phyloP scores from a whole-genome alignment of 2,113 vertebrate species.

The Cyanoramphus novaezelandiae region DNA sequence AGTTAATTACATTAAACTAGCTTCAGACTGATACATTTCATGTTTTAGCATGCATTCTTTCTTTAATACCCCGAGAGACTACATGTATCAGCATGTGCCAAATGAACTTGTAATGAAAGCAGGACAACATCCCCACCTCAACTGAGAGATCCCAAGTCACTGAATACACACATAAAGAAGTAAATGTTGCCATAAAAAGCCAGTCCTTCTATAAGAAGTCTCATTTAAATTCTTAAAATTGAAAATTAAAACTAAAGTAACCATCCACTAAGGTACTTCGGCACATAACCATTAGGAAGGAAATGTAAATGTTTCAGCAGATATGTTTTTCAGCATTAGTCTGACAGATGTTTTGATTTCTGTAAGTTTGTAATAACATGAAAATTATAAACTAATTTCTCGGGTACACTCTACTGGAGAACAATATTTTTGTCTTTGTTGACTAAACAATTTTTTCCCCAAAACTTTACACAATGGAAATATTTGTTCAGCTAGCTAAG shows the following conservation, averaged over 20 bases:
- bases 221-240: background rate
- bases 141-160: background rate
- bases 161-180: background rate
- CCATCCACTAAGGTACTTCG: background rate
- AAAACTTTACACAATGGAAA: background rate
- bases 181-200: background rate
- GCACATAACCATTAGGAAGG: background rate
- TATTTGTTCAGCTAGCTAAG: background rate
- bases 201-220: background rate
- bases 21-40: background rate
- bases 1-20: background rate
- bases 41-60: background rate
- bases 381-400: background rate
- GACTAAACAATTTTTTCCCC: background rate
- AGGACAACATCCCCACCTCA: background rate
- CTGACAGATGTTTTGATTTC: background rate
- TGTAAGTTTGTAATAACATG: rapidly evolving
- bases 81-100: background rate
- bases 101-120: background rate
- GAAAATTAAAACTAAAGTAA: background rate
- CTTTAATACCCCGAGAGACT: background rate
- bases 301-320: background rate
- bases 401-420: background rate
- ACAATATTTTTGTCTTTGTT: background rate
- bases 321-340: background rate